Base-by-base conservation (phyloP, 1,140 invertebrate species). In the Drosophila rufa region DNA sequence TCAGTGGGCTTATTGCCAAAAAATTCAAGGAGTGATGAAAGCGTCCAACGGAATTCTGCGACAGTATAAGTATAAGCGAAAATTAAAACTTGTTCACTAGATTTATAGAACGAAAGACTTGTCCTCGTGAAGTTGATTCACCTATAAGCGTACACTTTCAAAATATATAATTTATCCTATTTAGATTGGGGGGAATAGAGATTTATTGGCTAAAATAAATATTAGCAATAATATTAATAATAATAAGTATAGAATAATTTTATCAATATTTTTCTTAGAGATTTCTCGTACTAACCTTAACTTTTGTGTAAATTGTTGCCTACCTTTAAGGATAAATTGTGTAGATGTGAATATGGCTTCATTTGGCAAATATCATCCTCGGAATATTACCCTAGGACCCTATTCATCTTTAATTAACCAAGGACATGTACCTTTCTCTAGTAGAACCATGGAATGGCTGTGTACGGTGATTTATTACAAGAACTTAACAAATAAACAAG, bases 1-100 rank as follows among this genome's bases (percentile, higher is more conserved):
- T 89, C 82, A 90, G 81, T 17, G 51, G 61, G 60, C 85, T 51
- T 45, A 56, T 58, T 71, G 75, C 75, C 75, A 79, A 79, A 78
- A 45, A 76, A 40, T 14, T 2, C 68, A 19, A 15, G 47, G n/a
- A 45, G 46, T 17, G 43, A 50, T 30, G 11, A 66, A 51, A 25
- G 61, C 47, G 62, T 45, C 38, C 47, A 38, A 19, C 7, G 66
- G 22, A 71, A 51, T 59, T 38, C 33, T 51, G 55, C 70, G 43
- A 73, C 33, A 6, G 4, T 53, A 73, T 73, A 43, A 19, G 9
- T 11, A 25, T 12, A 27, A 17, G 30, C n/a, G n/a, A 33, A 50
- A 30, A 19, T 45, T 27, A 11, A 42, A 19, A 30, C 12, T 11
- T 65, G 7, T 50, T 51, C 1, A 25, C n/a, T 17, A 33, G 15